Conservation (phyloP, 2,797 vertebrate species). For the Diceros bicornis region DNA sequence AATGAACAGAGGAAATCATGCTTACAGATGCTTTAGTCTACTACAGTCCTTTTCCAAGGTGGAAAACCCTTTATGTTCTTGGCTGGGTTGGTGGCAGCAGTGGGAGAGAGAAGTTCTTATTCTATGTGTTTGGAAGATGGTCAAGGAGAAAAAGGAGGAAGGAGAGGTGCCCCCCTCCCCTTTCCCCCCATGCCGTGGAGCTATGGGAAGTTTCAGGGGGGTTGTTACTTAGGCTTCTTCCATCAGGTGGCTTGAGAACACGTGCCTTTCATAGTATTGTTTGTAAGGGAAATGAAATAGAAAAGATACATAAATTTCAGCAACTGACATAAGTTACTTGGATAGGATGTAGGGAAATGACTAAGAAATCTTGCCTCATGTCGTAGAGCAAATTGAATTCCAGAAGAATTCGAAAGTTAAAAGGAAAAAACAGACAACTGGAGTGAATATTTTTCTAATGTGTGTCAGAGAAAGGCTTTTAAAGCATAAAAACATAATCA, state of each 20-base stretch:
- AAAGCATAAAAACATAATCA: neutral
- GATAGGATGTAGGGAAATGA: neutral
- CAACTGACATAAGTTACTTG: neutral
- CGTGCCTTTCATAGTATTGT: neutral
- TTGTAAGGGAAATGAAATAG: neutral
- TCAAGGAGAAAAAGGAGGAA: neutral
- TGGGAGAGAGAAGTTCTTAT: neutral
- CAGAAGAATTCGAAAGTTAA: neutral
- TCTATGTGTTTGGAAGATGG: neutral
- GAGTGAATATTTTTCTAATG: conserved; percentile 29
- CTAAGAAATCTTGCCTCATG: neutral
- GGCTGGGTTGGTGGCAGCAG: neutral
- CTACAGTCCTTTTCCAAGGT: neutral
- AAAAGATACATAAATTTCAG: neutral
- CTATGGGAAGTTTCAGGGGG: neutral
- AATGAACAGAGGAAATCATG: neutral
- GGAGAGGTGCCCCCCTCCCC: fast-evolving
- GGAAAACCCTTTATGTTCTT: neutral
- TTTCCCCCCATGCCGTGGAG: fast-evolving
- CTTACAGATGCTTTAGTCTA: neutral
- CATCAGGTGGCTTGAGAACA: neutral
- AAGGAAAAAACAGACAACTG: neutral
- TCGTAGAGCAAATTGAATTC: neutral
- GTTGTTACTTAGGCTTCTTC: neutral
- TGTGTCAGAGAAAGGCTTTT: neutral